Base-by-base conservation (phyloP, 2,797 vertebrate genomes). In the Hoplostethus mediterraneus region DNA sequence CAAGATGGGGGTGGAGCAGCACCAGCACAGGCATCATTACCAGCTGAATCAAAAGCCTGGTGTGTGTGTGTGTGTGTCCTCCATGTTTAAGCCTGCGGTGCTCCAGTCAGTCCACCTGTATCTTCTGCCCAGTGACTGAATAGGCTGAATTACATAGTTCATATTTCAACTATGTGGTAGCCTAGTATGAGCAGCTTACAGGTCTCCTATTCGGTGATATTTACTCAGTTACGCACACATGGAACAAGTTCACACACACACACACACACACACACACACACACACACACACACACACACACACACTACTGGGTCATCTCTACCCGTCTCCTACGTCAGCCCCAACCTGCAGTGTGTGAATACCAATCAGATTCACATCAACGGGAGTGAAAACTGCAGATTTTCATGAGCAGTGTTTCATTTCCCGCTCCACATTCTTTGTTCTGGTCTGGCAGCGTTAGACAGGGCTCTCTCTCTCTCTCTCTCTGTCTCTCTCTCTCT, bases 361-460 rank as follows among this genome's bases (percentile, higher is more conserved):
- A 71, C 71, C 76, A 64, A 81, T 71, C 52, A 67, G 52, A 66
- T 6, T 47, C 16, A 48, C 11, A 2, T 67, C 47, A 48, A 33
- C 54, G 67, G 53, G 30, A 66, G 68, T 4, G 17, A 63, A 76
- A 62, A 74, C 16, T 16, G 5, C 45, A 63, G 49, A 45, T 38
- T 74, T 71, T 54, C 45, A 61, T 65, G 53, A 61, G 51, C 40
- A 49, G 21, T 49, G n/a, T 36, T 63, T 61, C 33, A 28, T 25
- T 33, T 65, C 58, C 48, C 54, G 28, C 33, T 65, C 47, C 59
- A 28, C 40, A n/a, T 77, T 70, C 5, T 12, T 2, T 70, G 14
- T 44, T 75, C 16, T 52, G 8, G 30, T 38, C 52, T 71, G 58
- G 51, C 57, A 61, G 45, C 13, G 3, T 42, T 13, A 38, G 49